Percentiles rank a stretch among this genome's conserved stretches.
Conservation (phyloP, 2,888 invertebrate genomes). For the Ennomos erosarius region DNA sequence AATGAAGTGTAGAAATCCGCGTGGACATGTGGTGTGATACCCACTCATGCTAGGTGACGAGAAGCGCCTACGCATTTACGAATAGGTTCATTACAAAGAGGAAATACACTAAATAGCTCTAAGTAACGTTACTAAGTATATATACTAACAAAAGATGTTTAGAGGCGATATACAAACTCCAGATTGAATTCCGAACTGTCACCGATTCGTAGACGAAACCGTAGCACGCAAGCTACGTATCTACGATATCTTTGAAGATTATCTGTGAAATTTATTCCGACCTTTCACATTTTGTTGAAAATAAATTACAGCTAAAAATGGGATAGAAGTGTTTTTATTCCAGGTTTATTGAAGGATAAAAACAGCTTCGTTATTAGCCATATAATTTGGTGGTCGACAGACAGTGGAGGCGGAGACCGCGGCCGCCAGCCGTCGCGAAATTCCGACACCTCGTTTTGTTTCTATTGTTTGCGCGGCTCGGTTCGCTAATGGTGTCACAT, state of each 20-base stretch:
- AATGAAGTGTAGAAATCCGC: not conserved
- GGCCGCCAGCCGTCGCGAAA: conserved; percentile 62
- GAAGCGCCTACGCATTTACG: conserved; percentile 6
- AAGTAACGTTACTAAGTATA: not conserved
- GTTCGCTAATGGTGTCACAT: conserved; percentile 80
- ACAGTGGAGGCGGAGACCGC: conserved; percentile 32
- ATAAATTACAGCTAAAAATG: too few species aligned
- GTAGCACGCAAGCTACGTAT: conserved; percentile 14
- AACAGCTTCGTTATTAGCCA: conserved; percentile 10
- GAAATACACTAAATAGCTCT: conserved; percentile 14
- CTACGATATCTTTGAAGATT: conserved; percentile 10
- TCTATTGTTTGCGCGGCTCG: conserved; percentile 65
- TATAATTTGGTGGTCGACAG: conserved; percentile 35
- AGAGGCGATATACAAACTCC: not conserved
- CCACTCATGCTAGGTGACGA: conserved; percentile 9
- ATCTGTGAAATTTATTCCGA: not conserved
- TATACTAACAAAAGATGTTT: not conserved
- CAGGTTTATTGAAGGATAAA: conserved; percentile 12
- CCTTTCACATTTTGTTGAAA: too few species aligned
- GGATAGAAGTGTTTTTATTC: conserved; percentile 10
- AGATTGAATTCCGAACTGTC: not conserved
- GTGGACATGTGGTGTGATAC: not conserved
- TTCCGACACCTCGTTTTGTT: conserved; percentile 68
- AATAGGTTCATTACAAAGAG: conserved; percentile 15
- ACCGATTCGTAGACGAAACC: conserved; percentile 14